Base-by-base conservation (phyloP, 2,888 invertebrate species). In the Eupelmus urozonus region DNA sequence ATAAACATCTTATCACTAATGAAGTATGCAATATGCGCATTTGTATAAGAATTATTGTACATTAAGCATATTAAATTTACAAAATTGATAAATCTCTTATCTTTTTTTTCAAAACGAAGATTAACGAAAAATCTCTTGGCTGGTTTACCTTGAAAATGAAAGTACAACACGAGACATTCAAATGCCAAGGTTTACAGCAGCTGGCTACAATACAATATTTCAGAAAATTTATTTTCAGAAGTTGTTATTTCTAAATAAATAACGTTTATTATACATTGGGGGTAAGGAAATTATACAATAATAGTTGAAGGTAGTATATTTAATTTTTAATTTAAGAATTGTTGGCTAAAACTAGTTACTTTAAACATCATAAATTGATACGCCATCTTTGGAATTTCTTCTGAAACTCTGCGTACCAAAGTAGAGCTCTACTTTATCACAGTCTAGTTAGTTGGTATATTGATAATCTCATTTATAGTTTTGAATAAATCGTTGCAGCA, bases 391-490 rank as follows among this genome's bases (percentile, higher is more conserved):
- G 3, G 11, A 51, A 62, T 27, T 11, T 59, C 23, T 20, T 18
- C 4, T 9, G 27, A 72, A 66, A 13, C 20, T 20, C 23, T 13
- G 45, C 45, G 16, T 2, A 45, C 2, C 34, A 45, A 9, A 9
- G 13, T 45, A 75, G 78, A 45, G 67, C 60, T 49, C 72, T 79
- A 62, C 72, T 49, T 62, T 79, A 45, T 45, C 13, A 45, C 16
- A 45, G 9, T n/a, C n/a, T 5, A 34, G 34, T 45, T 2, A 45
- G 20, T 18, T 20, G 5, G 3, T 55, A 45, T 60, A 72, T 79
- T 60, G 62, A 79, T n/a, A n/a, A n/a, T 76, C 62, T 45, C 71
- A 78, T 78, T 78, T 78, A 78, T 78, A 78, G 77, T 67, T 67
- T 72, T 72, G 67, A 55, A 78, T 73, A 78, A 78, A 78, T 73